Percentiles rank a stretch among this genome's conserved stretches.
Evolutionary conservation across 2,113 vertebrate genomes (phyloP).

Genomic region (Arizona elegans): DNA sequence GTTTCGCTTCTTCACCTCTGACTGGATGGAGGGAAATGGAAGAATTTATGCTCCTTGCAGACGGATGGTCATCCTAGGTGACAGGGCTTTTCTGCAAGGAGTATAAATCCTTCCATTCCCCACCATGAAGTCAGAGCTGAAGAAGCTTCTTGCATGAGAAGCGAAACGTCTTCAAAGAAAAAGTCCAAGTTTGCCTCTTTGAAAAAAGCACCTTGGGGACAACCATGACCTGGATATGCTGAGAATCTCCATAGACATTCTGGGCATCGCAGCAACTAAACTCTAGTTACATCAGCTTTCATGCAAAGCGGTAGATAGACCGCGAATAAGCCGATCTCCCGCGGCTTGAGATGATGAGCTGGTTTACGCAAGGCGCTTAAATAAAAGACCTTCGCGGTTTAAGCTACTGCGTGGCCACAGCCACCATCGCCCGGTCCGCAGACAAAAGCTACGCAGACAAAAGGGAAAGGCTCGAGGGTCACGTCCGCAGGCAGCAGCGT

Average conservation of each 20-base stretch:
- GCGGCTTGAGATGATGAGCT: not conserved
- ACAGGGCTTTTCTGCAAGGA: too few species aligned
- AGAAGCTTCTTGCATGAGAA: too few species aligned
- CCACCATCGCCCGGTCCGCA: not conserved
- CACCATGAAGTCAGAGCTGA: too few species aligned
- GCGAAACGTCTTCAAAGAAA: too few species aligned
- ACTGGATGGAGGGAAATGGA: too few species aligned
- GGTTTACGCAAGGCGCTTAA: not conserved
- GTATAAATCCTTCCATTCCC: too few species aligned
- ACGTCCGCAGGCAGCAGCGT: not conserved
- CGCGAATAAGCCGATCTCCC: not conserved
- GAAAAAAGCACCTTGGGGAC: too few species aligned
- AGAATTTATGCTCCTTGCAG: too few species aligned
- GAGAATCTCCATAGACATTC: not conserved
- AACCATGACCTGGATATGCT: too few species aligned
- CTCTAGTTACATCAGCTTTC: not conserved
- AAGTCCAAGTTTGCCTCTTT: too few species aligned
- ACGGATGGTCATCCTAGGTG: too few species aligned
- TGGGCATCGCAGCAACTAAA: not conserved
- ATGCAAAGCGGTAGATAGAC: not conserved
- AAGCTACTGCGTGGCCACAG: not conserved
- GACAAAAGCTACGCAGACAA: not conserved
- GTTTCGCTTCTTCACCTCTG: too few species aligned
- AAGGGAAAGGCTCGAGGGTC: not conserved
- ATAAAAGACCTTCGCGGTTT: not conserved